These are phyloP conservation scores for Morone saxatilis DNA, from an alignment of 2,113 vertebrate genomes.

Conservation along the genomic window DNA sequence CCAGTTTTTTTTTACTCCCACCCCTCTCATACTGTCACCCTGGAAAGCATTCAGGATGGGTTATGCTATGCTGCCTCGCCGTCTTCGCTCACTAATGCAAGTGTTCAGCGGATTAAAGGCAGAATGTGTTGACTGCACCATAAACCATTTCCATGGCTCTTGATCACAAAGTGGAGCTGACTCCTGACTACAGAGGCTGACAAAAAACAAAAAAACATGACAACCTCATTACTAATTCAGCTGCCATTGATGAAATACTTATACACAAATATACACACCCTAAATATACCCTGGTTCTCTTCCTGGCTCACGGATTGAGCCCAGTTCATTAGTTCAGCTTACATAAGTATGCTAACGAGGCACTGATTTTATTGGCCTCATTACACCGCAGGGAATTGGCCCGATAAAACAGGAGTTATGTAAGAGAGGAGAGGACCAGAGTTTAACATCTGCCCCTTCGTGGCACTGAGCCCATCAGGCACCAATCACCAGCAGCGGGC, in stretches of 20 bases:
- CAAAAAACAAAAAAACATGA: slow-evolving; percentile 27
- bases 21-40: slow-evolving; percentile 41
- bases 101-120: slow-evolving; percentile 70
- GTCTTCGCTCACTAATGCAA: slow-evolving; percentile 58
- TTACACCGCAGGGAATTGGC: slow-evolving; percentile 67
- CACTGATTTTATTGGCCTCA: slow-evolving; percentile 69
- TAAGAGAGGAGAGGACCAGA: slow-evolving; percentile 53
- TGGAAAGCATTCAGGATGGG: slow-evolving; percentile 64
- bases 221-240: slow-evolving; percentile 50
- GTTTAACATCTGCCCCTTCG: slow-evolving; percentile 73
- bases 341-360: slow-evolving; percentile 76
- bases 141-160: slow-evolving; percentile 70
- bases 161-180: slow-evolving; percentile 62
- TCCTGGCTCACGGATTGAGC: slow-evolving; percentile 40
- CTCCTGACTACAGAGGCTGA: slow-evolving; percentile 43
- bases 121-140: slow-evolving; percentile 64
- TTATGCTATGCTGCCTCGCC: slow-evolving; percentile 55
- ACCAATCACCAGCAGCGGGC: slow-evolving; percentile 33
- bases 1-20: neutral
- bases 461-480: slow-evolving; percentile 51
- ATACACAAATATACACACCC: slow-evolving; percentile 28
- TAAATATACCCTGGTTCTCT: slow-evolving; percentile 1
- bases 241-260: slow-evolving; percentile 41
- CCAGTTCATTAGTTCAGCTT: slow-evolving; percentile 75
- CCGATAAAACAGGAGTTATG: slow-evolving; percentile 60